Evolutionary conservation across 2,113 vertebrate species (phyloP).

Genomic region (Puma concolor): DNA sequence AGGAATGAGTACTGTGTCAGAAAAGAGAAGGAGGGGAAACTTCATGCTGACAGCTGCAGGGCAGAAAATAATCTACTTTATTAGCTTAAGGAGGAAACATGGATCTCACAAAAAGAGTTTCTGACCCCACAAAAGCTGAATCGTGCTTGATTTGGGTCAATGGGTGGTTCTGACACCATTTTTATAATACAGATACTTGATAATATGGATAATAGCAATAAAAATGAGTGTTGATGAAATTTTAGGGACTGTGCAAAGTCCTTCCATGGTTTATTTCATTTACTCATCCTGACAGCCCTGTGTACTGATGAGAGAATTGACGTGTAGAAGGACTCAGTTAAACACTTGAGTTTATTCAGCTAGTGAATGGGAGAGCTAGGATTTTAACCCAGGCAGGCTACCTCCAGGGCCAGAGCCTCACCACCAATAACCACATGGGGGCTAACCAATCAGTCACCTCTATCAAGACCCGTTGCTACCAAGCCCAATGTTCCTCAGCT

Average conservation of each 20-base stretch:
- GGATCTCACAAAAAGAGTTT: not conserved
- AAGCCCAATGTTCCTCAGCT: not conserved
- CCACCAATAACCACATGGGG: too few species aligned
- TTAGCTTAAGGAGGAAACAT: not conserved
- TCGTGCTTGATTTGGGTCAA: not conserved
- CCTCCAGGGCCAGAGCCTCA: not conserved
- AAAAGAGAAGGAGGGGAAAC: not conserved
- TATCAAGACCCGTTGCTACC: not conserved
- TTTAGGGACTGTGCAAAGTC: not conserved
- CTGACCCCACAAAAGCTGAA: not conserved
- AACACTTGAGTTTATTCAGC: not conserved
- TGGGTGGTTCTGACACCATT: not conserved
- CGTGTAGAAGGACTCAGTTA: not conserved
- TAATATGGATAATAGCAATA: not conserved
- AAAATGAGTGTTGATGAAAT: not conserved
- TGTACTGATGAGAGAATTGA: not conserved
- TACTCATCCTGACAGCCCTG: not conserved
- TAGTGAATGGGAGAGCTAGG: not conserved
- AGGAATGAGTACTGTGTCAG: conserved; percentile 14
- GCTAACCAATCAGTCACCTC: too few species aligned
- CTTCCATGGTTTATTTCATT: not conserved
- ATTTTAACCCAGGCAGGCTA: not conserved
- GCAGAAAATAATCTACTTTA: not conserved
- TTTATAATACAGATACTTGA: not conserved
- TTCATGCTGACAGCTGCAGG: not conserved